Conservation (phyloP, 2,888 invertebrate species). For the Kuschelorhynchus macadamiae region DNA sequence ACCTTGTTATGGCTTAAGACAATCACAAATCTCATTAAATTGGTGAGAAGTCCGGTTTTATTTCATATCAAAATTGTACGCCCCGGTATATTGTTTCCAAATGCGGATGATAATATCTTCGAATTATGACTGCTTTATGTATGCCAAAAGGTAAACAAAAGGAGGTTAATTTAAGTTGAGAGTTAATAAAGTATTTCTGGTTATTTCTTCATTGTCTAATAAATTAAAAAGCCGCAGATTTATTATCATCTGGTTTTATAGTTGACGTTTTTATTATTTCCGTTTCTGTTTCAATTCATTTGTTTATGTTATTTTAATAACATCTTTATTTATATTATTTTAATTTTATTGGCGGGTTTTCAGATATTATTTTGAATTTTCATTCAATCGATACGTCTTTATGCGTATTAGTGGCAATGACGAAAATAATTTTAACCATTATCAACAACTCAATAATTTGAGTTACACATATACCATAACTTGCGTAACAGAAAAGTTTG, state of each 20-base stretch:
- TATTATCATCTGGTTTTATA: conserved; percentile 59
- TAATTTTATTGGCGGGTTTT: conserved; percentile 38
- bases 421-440: too few species aligned
- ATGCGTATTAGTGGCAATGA: too few species aligned
- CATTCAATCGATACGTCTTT: too few species aligned
- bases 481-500: too few species aligned
- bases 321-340: conserved; percentile 44
- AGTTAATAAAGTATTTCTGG: conserved; percentile 59
- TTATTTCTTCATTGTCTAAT: conserved; percentile 59
- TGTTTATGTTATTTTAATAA: conserved; percentile 57
- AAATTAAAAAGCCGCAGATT: conserved; percentile 57
- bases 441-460: too few species aligned
- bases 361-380: conserved; percentile 32
- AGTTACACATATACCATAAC: too few species aligned
- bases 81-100: neutral
- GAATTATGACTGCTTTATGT: conserved; percentile 32
- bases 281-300: conserved; percentile 60
- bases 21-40: too few species aligned
- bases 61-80: too few species aligned
- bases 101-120: conserved; percentile 7
- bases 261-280: conserved; percentile 62
- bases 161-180: conserved; percentile 55
- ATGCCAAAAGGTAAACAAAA: conserved; percentile 55
- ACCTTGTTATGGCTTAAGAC: too few species aligned
- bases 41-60: too few species aligned